These are phyloP conservation scores for Poecilus cupreus DNA, from an alignment of 2,888 invertebrate genomes.

Conservation along the genomic window DNA sequence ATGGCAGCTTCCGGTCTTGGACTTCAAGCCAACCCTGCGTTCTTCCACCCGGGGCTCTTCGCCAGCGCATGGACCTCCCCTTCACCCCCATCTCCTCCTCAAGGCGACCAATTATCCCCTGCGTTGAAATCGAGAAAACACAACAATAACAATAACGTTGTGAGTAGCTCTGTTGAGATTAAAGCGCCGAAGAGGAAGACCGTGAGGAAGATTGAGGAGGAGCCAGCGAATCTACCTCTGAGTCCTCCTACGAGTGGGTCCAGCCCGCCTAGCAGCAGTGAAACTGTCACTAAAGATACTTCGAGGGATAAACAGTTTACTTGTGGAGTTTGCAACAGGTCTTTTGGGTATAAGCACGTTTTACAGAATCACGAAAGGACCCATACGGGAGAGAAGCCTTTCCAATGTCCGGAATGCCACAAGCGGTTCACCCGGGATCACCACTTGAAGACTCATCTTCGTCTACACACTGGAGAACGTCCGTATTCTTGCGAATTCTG, in stretches of 20 bases:
- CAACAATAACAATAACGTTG: conserved; percentile 72
- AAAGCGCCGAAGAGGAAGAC: conserved; percentile 69
- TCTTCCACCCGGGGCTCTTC: conserved; percentile 79
- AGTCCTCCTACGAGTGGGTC: conserved; percentile 76
- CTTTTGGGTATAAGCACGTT: conserved; percentile 96
- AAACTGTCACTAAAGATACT: conserved; percentile 65
- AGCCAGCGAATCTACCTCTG: conserved; percentile 69
- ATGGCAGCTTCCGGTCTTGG: conserved; percentile 77
- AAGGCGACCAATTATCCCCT: conserved; percentile 70
- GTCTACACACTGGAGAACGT: conserved; percentile 94
- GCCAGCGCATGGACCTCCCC: conserved; percentile 73
- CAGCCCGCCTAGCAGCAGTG: conserved; percentile 73
- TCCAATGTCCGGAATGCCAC: conserved; percentile 93
- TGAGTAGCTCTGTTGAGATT: conserved; percentile 71
- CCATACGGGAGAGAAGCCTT: conserved; percentile 96
- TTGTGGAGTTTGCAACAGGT: conserved; percentile 90
- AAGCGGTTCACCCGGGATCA: conserved; percentile 95
- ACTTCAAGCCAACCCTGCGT: conserved; percentile 76
- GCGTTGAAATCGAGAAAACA: conserved; percentile 69
- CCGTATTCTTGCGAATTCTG: conserved; percentile 95
- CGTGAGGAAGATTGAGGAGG: conserved; percentile 67
- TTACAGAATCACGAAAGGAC: conserved; percentile 95
- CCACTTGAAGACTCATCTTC: conserved; percentile 94
- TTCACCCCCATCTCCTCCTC: conserved; percentile 74
- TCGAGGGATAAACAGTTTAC: conserved; percentile 88